Conservation (phyloP, 2,113 vertebrate species). For the Podiceps cristatus region DNA sequence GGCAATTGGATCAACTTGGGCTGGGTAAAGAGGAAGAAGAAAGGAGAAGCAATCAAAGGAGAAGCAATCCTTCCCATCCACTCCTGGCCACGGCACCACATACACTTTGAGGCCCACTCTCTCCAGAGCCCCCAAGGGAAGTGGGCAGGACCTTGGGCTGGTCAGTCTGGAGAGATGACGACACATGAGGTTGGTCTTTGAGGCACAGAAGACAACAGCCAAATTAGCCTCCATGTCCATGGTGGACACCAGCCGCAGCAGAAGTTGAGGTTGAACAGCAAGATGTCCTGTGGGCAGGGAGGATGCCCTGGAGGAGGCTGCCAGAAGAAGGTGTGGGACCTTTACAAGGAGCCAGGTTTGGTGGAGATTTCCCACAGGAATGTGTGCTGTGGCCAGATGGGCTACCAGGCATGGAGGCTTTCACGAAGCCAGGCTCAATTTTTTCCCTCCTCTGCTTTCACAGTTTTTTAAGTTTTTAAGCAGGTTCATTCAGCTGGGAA, state of each 20-base stretch:
- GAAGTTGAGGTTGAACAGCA: background rate
- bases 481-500: background rate
- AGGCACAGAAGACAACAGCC: background rate
- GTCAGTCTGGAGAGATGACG: background rate
- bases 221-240: background rate
- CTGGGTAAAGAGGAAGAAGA: conserved; percentile 48
- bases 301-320: background rate
- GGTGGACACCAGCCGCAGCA: background rate
- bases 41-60: conserved; percentile 14
- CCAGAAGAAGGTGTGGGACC: background rate
- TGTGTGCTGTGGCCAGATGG: background rate
- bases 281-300: background rate
- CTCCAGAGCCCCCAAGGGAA: background rate
- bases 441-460: background rate
- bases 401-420: background rate
- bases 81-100: fast-evolving
- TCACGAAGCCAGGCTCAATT: background rate
- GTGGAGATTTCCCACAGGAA: background rate
- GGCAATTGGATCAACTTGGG: background rate
- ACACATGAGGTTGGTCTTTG: background rate
- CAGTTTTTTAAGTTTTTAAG: background rate
- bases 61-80: background rate
- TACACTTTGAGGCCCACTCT: fast-evolving
- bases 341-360: background rate
- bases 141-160: background rate